phyloP scores from a whole-genome alignment of 2,797 vertebrate genomes.

The Mus caroli region DNA sequence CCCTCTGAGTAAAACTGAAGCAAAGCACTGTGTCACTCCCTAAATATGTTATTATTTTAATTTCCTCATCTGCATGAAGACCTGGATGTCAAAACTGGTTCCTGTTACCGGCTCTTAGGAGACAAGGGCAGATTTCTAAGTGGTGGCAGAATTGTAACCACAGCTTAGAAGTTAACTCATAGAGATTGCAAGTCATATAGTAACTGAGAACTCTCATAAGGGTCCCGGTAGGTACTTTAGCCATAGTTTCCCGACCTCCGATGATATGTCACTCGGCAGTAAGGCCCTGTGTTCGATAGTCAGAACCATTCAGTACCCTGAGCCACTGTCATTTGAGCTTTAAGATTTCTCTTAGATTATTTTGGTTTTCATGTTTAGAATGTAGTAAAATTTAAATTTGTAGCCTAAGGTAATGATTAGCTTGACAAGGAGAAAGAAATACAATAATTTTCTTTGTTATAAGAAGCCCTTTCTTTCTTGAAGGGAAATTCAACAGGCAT shows the following conservation, averaged over 20 bases:
- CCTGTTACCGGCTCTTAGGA: slow-evolving; percentile 25
- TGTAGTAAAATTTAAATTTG: slow-evolving; percentile 56
- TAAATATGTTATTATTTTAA: slow-evolving; percentile 62
- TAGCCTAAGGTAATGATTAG: slow-evolving; percentile 50
- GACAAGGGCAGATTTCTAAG: slow-evolving; percentile 7
- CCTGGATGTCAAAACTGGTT: slow-evolving; percentile 10
- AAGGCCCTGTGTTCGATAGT: slow-evolving; percentile 1
- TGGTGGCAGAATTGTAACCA: slow-evolving; percentile 12
- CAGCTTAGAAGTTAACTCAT: slow-evolving; percentile 47
- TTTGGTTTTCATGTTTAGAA: slow-evolving; percentile 40
- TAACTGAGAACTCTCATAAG: neutral
- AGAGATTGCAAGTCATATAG: neutral
- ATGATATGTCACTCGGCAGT: neutral
- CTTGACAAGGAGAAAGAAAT: slow-evolving; percentile 57
- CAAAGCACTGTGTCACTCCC: slow-evolving; percentile 26
- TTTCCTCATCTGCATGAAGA: slow-evolving; percentile 35
- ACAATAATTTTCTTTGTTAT: slow-evolving; percentile 64
- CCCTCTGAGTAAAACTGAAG: slow-evolving; percentile 47
- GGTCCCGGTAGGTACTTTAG: neutral
- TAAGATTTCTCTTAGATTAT: slow-evolving; percentile 43
- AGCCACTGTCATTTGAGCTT: neutral
- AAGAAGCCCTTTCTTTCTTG: slow-evolving; percentile 73
- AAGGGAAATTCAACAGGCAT: slow-evolving; percentile 75
- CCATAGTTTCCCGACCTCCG: neutral
- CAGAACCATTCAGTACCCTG: neutral